phyloP scores from a whole-genome alignment of 2,113 vertebrate genomes.

The Suricata suricatta region DNA sequence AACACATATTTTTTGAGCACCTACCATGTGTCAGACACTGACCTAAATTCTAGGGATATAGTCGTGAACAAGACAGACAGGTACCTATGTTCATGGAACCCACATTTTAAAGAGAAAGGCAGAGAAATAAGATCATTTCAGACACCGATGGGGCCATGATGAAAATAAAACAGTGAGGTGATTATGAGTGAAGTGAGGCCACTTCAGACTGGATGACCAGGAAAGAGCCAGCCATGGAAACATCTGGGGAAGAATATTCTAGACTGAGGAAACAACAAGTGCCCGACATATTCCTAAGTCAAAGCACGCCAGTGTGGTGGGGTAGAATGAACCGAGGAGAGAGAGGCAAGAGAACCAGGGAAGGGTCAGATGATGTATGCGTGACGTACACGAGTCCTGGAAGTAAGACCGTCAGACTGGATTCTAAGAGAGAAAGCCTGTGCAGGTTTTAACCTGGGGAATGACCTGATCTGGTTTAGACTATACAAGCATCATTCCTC shows the following conservation, averaged over 20 bases:
- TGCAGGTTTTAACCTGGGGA: neutral
- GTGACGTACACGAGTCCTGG: neutral
- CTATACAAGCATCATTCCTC: neutral
- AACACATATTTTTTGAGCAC: neutral
- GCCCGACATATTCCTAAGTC: neutral
- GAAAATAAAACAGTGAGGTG: neutral
- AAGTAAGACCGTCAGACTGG: neutral
- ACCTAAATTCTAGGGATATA: neutral
- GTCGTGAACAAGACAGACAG: neutral
- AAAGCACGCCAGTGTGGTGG: neutral
- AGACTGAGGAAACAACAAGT: neutral
- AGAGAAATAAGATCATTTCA: neutral
- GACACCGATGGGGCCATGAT: neutral
- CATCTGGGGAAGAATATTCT: neutral
- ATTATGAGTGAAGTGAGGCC: neutral
- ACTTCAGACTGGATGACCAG: neutral
- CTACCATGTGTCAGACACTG: neutral
- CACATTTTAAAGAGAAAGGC: neutral
- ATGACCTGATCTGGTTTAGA: neutral
- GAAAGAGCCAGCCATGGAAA: neutral
- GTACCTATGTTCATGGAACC: neutral
- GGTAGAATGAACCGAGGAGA: neutral
- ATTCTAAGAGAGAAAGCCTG: neutral
- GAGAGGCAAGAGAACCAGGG: neutral
- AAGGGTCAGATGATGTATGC: neutral